Percentiles rank a stretch among this genome's conserved stretches.
Evolutionary conservation across 2,888 invertebrate genomes (phyloP).

Genomic region (Trichopria drosophilae): DNA sequence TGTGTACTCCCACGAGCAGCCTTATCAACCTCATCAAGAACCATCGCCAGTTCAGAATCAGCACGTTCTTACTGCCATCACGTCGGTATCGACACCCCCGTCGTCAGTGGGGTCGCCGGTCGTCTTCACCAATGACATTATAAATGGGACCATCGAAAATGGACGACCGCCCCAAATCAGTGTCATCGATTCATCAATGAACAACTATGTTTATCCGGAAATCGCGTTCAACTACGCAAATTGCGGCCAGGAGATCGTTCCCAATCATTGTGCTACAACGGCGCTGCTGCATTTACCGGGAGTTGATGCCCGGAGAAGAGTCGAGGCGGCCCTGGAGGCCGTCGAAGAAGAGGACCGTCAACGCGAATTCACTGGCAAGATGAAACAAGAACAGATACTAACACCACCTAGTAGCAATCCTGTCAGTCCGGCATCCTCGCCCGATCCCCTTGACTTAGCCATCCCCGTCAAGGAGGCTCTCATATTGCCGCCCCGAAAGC

Average conservation of each 20-base stretch:
- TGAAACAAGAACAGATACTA: slow-evolving; percentile 54
- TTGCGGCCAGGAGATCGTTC: slow-evolving; percentile 31
- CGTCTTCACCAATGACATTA: slow-evolving; percentile 42
- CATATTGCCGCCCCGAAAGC: slow-evolving; percentile 77
- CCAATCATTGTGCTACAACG: slow-evolving; percentile 42
- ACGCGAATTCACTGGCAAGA: slow-evolving; percentile 38
- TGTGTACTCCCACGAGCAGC: no score
- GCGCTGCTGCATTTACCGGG: slow-evolving; percentile 55
- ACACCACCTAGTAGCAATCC: slow-evolving; percentile 67
- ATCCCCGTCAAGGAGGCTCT: slow-evolving; percentile 62
- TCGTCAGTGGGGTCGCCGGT: slow-evolving; percentile 46
- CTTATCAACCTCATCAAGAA: slow-evolving; percentile 30
- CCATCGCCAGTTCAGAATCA: slow-evolving; percentile 43
- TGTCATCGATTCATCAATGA: no score
- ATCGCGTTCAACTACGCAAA: slow-evolving; percentile 22
- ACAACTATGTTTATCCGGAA: no score
- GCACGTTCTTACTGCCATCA: no score
- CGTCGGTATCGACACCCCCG: slow-evolving; percentile 33
- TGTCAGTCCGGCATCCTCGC: slow-evolving; percentile 62
- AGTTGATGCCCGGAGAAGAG: slow-evolving; percentile 65
- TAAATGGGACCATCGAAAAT: slow-evolving; percentile 45
- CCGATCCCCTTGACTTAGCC: slow-evolving; percentile 62
- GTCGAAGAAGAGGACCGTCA: slow-evolving; percentile 60
- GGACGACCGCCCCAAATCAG: slow-evolving; percentile 40
- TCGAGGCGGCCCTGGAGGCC: slow-evolving; percentile 67